Evolutionary conservation across 2,888 invertebrate species (phyloP).

Genomic region (Calliopum simillimum): DNA sequence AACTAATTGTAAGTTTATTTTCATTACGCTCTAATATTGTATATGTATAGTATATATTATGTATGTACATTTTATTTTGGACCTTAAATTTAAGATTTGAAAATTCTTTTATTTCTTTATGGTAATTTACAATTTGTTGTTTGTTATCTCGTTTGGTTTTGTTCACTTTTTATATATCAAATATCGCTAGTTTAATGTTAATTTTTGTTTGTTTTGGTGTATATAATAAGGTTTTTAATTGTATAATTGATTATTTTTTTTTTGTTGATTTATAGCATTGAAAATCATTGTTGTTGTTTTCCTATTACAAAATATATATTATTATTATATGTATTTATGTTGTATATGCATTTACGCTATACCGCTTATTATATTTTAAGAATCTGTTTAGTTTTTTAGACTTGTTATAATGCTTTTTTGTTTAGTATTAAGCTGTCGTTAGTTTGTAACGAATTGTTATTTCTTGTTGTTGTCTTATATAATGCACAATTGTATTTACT

Average conservation of each 20-base stretch:
- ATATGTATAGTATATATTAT: too few species aligned
- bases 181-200: too few species aligned
- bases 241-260: neutral
- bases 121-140: too few species aligned
- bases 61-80: too few species aligned
- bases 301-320: conserved; percentile 15
- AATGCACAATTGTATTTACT: conserved; percentile 24
- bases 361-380: conserved; percentile 10
- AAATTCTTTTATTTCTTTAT: too few species aligned
- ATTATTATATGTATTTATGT: neutral
- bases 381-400: conserved; percentile 33
- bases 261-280: neutral
- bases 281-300: neutral
- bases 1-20: too few species aligned
- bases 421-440: conserved; percentile 8
- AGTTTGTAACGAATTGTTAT: conserved; percentile 5
- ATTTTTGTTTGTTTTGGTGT: neutral
- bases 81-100: too few species aligned
- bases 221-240: neutral
- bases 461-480: conserved; percentile 4
- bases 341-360: neutral
- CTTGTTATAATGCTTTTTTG: conserved; percentile 29
- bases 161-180: too few species aligned
- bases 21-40: too few species aligned
- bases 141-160: too few species aligned